Evolutionary conservation across 2,113 vertebrate species (phyloP).

Genomic region (Aramus guarauna): DNA sequence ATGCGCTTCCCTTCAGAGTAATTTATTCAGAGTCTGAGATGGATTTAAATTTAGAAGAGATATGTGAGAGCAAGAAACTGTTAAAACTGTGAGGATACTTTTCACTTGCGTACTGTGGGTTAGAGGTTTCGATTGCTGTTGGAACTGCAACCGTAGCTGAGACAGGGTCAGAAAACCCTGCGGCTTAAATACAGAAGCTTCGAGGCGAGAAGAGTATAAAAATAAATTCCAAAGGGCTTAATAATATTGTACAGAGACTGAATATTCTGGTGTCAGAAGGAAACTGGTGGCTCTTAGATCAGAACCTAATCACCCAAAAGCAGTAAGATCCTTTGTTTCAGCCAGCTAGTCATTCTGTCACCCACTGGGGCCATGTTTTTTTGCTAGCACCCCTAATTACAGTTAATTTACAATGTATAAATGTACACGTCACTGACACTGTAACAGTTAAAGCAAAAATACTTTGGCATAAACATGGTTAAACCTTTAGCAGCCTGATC

Average conservation of each 20-base stretch:
- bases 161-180: conserved; percentile 39
- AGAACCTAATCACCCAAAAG: conserved; percentile 34
- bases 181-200: conserved; percentile 52
- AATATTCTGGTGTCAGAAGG: conserved; percentile 47
- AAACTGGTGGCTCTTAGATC: conserved; percentile 42
- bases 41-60: conserved; percentile 39
- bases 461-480: not conserved
- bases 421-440: not conserved
- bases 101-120: not conserved
- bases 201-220: conserved; percentile 42
- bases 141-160: not conserved
- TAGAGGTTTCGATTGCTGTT: conserved; percentile 18
- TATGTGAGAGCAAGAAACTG: conserved; percentile 7
- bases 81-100: not conserved
- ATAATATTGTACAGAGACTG: conserved; percentile 35
- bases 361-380: not conserved
- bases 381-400: not conserved
- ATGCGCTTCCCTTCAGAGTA: not conserved
- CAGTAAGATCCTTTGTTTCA: conserved; percentile 35
- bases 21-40: not conserved
- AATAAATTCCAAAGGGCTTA: conserved; percentile 64
- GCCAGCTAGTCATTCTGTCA: not conserved
- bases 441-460: not conserved
- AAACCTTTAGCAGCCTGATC: not conserved
- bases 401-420: not conserved